Percentiles rank a stretch among this genome's conserved stretches.
Evolutionary conservation across 2,888 invertebrate genomes (phyloP).

Genomic region (Catonia carolina): DNA sequence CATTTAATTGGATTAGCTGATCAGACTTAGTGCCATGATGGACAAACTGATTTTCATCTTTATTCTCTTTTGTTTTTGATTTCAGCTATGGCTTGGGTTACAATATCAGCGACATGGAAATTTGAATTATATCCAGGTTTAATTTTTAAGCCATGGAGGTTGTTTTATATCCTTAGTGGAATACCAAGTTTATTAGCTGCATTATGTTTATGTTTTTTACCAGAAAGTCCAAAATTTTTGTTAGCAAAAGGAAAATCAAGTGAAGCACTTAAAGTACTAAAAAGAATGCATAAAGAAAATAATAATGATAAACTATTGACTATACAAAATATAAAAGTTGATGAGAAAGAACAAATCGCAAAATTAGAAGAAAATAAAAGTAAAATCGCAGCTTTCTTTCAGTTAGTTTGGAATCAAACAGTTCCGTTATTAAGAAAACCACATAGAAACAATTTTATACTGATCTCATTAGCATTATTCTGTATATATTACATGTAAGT

Average conservation of each 20-base stretch:
- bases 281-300: background rate
- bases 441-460: background rate
- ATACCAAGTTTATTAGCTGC: constrained; percentile 1
- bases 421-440: background rate
- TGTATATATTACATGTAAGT: too few relatives aligned
- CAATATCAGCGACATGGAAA: background rate
- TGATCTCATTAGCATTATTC: background rate
- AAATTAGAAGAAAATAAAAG: background rate
- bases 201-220: background rate
- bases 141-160: background rate
- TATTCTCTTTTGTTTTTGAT: background rate
- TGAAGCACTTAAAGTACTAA: background rate
- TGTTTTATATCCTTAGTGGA: background rate
- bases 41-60: too few relatives aligned
- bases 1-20: too few relatives aligned
- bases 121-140: background rate
- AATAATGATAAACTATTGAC: background rate
- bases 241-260: background rate
- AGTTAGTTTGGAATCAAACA: background rate
- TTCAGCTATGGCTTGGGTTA: background rate
- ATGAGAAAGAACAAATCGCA: background rate
- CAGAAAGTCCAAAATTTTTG: constrained; percentile 6
- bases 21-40: too few relatives aligned
- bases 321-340: background rate
- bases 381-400: background rate